Base-by-base conservation (phyloP, 2,113 vertebrate genomes). In the Nettapus auritus region DNA sequence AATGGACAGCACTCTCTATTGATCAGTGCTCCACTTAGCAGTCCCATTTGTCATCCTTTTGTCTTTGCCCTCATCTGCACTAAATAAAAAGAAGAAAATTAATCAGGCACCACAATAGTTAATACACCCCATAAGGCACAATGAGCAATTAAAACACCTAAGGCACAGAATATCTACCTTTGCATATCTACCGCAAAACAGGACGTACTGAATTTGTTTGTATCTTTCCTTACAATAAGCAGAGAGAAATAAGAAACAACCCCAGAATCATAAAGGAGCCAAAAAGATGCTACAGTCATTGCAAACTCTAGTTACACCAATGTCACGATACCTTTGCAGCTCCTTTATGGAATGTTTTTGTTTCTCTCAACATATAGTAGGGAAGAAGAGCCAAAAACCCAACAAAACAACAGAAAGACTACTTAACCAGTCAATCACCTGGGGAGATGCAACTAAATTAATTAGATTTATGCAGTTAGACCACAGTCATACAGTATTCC, bases 1-100 rank as follows among this genome's bases (percentile, higher is more conserved):
- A 99, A 99, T 99, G 98, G 98, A 98, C 98, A 98, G 97, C 97
- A 98, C 98, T 99, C 97, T 98, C 97, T 98, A 99, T 99, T 98
- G 98, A 99, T 99, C 98, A 97, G 95, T 92, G 89, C 93, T 97
- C 96, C 97, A 97, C 97, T 98, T 98, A 98, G 97, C 91, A 89
- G 97, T 97, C 91, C 94, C 78, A 91, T 98, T 98, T 98, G 97
- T 98, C 98, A 99, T 98, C 98, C 98, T 94, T 97, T 98, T 98
- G 98, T 98, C 97, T 98, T 96, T 95, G 88, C 59, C 75, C 94
- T 98, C 97, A 98, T 97, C 97, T 98, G 94, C 94, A 91, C 96
- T 96, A 82, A 59, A 95, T 52, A 88, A 94, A 97, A 98, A 97
- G 89, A 89, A 91, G 94, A 90, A 95, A 97, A 96, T 94, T 93